Evolutionary conservation across 2,888 invertebrate species (phyloP), one percentile per base, ranked within the genome.

Genomic region (Drosophila nigricruria): DNA sequence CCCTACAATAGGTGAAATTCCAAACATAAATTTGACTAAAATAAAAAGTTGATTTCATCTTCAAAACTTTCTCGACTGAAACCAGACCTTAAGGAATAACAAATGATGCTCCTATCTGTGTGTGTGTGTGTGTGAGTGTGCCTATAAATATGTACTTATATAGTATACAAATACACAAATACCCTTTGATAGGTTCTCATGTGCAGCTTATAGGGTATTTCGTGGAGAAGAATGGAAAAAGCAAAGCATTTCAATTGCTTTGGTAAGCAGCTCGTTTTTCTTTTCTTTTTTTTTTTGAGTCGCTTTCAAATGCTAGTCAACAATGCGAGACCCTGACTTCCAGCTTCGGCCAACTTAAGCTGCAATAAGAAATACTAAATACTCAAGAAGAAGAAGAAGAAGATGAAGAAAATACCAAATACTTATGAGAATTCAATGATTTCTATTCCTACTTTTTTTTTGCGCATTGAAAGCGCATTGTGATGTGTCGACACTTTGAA

Each of bases 391-490:
- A 16, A 10, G 32, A 10, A 10, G 2, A 45, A 20, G 8, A 20
- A 34, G 8, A 20, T 27, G 34, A 25, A 5, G 27, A 61, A 42
- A 57, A 70, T 47, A 38, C 50, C 38, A 66, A 74, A 72, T 53
- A 53, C 53, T 53, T 59, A 53, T 40, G 73, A 63, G 47, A 54
- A 58, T 57, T 76, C 61, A 73, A 64, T 30, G 30, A 30, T 30
- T 30, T 10, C 30, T 30, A 10, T 30, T 30, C n/a, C n/a, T 30
- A 30, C 3, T 30, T 30, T 30, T 27, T 30, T 3, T 30, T 10
- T 9, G 30, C 30, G 30, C 30, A n/a, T n/a, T 75, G 67, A 76
- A 67, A 66, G 69, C 77, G 52, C 73, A 81, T 73, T 79, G 74
- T 77, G 64, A 50, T 66, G 23, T 36, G 52, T 32, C 68, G 63